Evolutionary conservation across 2,888 invertebrate genomes (phyloP), one percentile per base, ranked within the genome.

Genomic region (Aphodius granarius): DNA sequence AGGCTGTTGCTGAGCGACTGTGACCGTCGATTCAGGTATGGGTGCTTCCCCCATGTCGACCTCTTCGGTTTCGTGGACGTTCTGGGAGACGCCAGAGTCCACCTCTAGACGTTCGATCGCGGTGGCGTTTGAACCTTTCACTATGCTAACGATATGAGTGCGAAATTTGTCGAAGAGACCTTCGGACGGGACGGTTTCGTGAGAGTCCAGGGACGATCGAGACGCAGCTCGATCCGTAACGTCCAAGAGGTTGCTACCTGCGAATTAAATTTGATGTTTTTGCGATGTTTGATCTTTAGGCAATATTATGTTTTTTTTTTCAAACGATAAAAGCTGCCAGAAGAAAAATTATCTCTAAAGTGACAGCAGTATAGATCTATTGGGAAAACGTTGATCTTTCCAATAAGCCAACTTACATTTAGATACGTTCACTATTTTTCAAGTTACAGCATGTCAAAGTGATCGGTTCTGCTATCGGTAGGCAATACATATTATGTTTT

Each of bases 71-170:
- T 76, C 76, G 13, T 21, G 63, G 15, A 23, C 22, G 77, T 78
- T 76, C 75, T 81, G 63, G 9, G 78, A 75, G 3, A 80, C 78
- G 1, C 79, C 78, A 6, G 81, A 81, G 74, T 83, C 83, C 0
- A 76, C 75, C 71, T 77, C 80, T 6, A 82, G 80, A 64, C 83
- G 84, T 66, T 83, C 83, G 2, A 84, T 76, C 1, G 75, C 78
- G 63, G 78, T 79, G 5, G 73, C 72, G 19, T 72, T 78, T 3
- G 71, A 74, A 17, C 85, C 83, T 72, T 90, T 88, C 0, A 94
- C 92, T 81, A 93, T 93, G 84, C 91, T 93, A 62, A 91, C 91
- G 76, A 91, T 86, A 79, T 91, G 89, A 43, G 88, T 87, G 43
- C 91, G 88, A 80, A 92, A 88, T 77, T 89, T 88, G 82, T 92